These are phyloP conservation scores for Chaetophractus vellerosus DNA, from an alignment of 2,797 vertebrate genomes.

Conservation along the genomic window DNA sequence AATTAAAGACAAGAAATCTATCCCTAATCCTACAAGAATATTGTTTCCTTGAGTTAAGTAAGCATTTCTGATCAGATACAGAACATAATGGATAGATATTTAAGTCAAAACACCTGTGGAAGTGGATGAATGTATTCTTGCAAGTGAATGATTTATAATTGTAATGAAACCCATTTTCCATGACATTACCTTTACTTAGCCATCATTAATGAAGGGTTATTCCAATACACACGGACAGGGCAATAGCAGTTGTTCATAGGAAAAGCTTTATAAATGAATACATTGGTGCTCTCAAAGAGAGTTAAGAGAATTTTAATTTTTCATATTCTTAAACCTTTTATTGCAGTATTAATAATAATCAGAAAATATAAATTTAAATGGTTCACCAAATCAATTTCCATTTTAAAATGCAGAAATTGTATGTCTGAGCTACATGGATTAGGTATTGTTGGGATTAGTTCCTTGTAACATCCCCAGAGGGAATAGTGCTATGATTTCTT, in stretches of 20 bases:
- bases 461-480: conserved; percentile 79
- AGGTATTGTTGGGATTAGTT: conserved; percentile 84
- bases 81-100: conserved; percentile 32
- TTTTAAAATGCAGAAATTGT: conserved; percentile 85
- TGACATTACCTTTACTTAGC: conserved; percentile 66
- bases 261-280: conserved; percentile 77
- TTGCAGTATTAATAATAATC: conserved; percentile 82
- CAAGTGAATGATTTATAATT: conserved; percentile 63
- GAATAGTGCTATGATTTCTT: conserved; percentile 67
- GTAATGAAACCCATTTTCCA: conserved; percentile 8
- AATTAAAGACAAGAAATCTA: conserved; percentile 66
- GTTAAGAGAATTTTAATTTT: conserved; percentile 80
- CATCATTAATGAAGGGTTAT: conserved; percentile 58
- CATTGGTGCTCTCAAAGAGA: conserved; percentile 63
- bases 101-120: conserved; percentile 70
- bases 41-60: conserved; percentile 77
- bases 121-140: conserved; percentile 61
- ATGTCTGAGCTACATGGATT: conserved; percentile 75
- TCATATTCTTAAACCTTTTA: conserved; percentile 75
- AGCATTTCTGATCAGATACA: conserved; percentile 72
- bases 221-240: conserved; percentile 61
- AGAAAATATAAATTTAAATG: conserved; percentile 83
- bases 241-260: conserved; percentile 59
- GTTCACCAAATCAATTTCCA: conserved; percentile 84
- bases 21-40: conserved; percentile 66